Evolutionary conservation across 2,888 invertebrate genomes (phyloP), one percentile per base, ranked within the genome.

Genomic region (Blomia tropicalis): DNA sequence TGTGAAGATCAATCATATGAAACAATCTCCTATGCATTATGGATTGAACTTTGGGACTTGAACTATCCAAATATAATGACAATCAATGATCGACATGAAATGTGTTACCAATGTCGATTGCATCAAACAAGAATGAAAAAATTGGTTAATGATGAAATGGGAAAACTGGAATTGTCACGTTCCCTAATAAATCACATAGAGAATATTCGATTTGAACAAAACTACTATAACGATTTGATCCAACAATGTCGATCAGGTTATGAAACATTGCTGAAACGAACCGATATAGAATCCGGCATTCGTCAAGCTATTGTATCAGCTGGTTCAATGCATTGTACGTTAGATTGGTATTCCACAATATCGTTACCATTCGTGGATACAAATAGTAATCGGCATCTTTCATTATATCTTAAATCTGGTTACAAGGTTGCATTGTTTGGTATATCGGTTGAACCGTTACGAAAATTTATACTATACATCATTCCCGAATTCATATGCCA

Each of bases 341-440:
- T 62, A 31, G 62, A 58, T 22, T 62, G 62, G 62, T 62, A 29
- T n/a, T 44, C 58, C 22, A 31, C 62, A 1, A 51, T 62, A 2
- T 62, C 58, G 14, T 43, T 62, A 19, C 62, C 62, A 31, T 58
- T 29, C 17, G 2, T 17, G 14, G 2, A 14, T 17, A 47, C 23
- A 22, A 27, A n/a, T n/a, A 36, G 41, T 4, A 43, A 30, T 30
- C 23, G 44, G 41, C 31, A 51, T n/a, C 36, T 58, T 19, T 31
- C 58, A 3, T 32, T 62, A n/a, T 59, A 62, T 47, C 58, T 62
- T 31, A 32, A 43, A 11, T 22, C 27, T 22, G 62, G 25, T 17
- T 62, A 62, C 23, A 58, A 59, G 25, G 62, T 62, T 14, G 58
- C 62, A 2, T 27, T 62, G 7, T 62, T 62, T 51, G 62, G 62